Percentiles rank a stretch among this genome's conserved stretches.
Evolutionary conservation across 2,113 vertebrate genomes (phyloP).

Genomic region (Empidonax alnorum): DNA sequence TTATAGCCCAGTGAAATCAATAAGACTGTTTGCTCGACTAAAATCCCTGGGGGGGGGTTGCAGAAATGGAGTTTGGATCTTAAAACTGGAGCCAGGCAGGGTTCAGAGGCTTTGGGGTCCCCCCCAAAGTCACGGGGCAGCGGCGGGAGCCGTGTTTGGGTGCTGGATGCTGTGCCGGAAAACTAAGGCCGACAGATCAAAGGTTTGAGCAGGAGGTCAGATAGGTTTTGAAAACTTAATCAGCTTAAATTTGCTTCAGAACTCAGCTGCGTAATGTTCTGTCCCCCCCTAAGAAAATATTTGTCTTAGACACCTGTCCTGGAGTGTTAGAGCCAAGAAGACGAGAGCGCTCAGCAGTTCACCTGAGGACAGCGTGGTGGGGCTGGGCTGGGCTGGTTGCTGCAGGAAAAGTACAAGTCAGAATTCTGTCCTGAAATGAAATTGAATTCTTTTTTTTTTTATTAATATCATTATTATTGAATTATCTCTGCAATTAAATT

Average conservation of each 20-base stretch:
- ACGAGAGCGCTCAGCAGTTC: background rate
- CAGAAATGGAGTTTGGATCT: background rate
- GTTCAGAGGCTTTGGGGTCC: background rate
- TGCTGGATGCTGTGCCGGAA: background rate
- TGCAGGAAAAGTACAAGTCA: background rate
- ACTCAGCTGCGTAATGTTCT: background rate
- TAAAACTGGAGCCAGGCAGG: background rate
- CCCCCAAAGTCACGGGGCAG: background rate
- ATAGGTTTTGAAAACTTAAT: conserved; percentile 43
- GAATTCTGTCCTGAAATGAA: background rate
- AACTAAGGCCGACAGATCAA: conserved; percentile 2
- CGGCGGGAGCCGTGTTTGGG: background rate
- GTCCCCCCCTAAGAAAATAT: conserved; percentile 43
- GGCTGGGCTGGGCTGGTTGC: background rate
- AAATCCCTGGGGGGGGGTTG: background rate
- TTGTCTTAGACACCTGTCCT: conserved; percentile 40
- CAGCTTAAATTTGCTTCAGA: conserved; percentile 58
- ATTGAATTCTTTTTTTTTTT: background rate
- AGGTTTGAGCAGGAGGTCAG: conserved; percentile 27
- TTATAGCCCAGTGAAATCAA: background rate
- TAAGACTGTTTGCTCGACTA: background rate
- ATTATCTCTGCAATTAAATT: background rate
- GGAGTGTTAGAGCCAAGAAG: background rate
- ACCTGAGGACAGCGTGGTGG: background rate
- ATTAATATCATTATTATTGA: background rate